Conservation (phyloP, 2,113 vertebrate species). For the Drymodes brunneopygia region DNA sequence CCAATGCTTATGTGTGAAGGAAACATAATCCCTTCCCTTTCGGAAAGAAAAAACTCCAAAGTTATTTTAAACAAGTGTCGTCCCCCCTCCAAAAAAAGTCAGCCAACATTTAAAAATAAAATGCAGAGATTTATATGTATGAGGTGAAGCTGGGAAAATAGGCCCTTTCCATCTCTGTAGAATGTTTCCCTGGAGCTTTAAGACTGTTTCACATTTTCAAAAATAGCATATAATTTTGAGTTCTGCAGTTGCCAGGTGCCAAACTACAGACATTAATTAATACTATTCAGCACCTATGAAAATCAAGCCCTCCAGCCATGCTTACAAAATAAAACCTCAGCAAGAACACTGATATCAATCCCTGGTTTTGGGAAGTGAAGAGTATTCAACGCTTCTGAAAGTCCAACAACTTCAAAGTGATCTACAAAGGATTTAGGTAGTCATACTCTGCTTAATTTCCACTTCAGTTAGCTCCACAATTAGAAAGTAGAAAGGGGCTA, state of each 20-base stretch:
- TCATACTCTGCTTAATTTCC: not conserved
- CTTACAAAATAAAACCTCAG: not conserved
- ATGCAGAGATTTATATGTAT: not conserved
- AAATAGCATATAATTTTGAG: not conserved
- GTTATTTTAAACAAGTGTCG: not conserved
- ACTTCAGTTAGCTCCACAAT: not conserved
- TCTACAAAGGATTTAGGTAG: not conserved
- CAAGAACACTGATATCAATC: not conserved
- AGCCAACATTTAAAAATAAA: not conserved
- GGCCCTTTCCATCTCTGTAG: not conserved
- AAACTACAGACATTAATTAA: not conserved
- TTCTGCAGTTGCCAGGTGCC: not conserved
- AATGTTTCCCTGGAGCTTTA: not conserved
- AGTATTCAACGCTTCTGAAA: not conserved
- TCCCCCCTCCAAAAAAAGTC: fast-evolving
- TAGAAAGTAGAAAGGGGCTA: not conserved
- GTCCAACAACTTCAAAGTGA: not conserved
- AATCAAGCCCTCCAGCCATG: not conserved
- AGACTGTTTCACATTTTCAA: not conserved
- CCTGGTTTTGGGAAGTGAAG: not conserved
- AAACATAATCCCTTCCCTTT: not conserved
- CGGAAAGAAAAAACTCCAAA: not conserved
- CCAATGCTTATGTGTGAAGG: not conserved
- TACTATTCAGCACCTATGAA: not conserved
- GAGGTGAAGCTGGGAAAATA: not conserved